These are phyloP conservation scores for Halcyon chelicuti DNA, from an alignment of 2,797 vertebrate species.

Conservation along the genomic window DNA sequence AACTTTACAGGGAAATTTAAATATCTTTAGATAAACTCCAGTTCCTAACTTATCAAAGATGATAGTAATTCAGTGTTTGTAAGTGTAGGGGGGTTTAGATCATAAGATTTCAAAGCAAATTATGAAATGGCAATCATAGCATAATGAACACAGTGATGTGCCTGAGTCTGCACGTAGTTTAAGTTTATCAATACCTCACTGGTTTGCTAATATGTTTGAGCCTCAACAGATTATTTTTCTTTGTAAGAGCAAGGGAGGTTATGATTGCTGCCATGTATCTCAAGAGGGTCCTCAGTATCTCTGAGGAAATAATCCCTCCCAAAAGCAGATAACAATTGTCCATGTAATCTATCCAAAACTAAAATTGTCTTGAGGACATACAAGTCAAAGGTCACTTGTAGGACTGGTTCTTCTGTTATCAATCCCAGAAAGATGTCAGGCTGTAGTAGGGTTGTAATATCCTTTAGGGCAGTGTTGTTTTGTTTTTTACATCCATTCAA, in stretches of 20 bases:
- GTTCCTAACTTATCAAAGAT: background rate
- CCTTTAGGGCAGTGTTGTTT: constrained; percentile 8
- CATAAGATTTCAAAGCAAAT: background rate
- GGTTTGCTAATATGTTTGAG: background rate
- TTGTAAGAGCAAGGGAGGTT: background rate
- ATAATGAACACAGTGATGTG: background rate
- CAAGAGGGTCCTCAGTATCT: background rate
- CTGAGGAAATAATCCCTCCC: background rate
- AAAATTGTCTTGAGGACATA: background rate
- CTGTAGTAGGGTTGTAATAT: constrained; percentile 1
- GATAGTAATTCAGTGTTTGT: background rate
- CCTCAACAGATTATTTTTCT: background rate
- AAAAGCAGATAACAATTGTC: background rate
- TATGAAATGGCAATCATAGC: background rate
- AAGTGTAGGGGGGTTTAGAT: background rate
- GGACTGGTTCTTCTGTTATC: constrained; percentile 17
- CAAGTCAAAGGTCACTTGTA: constrained; percentile 22
- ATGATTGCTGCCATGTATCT: background rate
- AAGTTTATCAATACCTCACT: background rate
- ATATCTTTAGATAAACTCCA: background rate
- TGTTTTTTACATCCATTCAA: constrained; percentile 8
- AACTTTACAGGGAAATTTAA: background rate
- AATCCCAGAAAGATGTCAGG: background rate
- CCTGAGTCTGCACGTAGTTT: background rate
- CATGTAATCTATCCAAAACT: constrained; percentile 8